These are phyloP conservation scores for Cerastis rubricosa DNA, from an alignment of 2,888 invertebrate species.

Conservation along the genomic window DNA sequence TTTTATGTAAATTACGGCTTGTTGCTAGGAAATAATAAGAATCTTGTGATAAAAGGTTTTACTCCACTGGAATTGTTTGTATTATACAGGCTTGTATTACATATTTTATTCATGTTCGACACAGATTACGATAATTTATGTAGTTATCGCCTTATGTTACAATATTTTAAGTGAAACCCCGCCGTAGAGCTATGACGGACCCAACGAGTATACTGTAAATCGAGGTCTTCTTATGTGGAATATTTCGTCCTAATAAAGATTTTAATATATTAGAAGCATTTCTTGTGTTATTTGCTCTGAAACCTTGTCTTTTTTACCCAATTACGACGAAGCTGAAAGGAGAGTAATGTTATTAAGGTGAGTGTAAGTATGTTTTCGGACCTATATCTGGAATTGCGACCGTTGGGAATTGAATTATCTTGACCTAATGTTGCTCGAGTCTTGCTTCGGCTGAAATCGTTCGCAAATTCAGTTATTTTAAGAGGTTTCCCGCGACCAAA, in stretches of 20 bases:
- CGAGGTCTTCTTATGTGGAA: slow-evolving; percentile 58
- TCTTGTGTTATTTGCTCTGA: slow-evolving; percentile 32
- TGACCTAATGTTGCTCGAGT: slow-evolving; percentile 6
- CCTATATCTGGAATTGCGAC: not conserved
- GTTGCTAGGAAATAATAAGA: slow-evolving; percentile 17
- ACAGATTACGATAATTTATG: slow-evolving; percentile 44
- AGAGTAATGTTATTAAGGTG: slow-evolving; percentile 16
- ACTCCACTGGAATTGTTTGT: slow-evolving; percentile 50
- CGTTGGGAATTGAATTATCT: slow-evolving; percentile 27
- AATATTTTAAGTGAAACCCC: slow-evolving; percentile 37
- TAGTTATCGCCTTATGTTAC: slow-evolving; percentile 30
- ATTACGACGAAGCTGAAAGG: slow-evolving; percentile 26
- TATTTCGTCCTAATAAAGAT: slow-evolving; percentile 71
- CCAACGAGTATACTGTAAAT: slow-evolving; percentile 43
- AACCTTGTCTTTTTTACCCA: slow-evolving; percentile 10
- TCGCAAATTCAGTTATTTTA: not conserved
- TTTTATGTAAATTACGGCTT: slow-evolving; percentile 44
- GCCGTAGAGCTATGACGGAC: slow-evolving; percentile 23
- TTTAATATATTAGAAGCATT: slow-evolving; percentile 63
- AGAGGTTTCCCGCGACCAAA: not conserved
- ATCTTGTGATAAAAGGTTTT: slow-evolving; percentile 42
- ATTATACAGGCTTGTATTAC: slow-evolving; percentile 31
- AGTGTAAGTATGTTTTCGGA: not conserved
- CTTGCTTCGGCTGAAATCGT: not conserved
- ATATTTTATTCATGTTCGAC: slow-evolving; percentile 48